Evolutionary conservation across 2,797 vertebrate species (phyloP), one percentile per base, ranked within the genome.

Genomic region (Pachyuromys duprasi): DNA sequence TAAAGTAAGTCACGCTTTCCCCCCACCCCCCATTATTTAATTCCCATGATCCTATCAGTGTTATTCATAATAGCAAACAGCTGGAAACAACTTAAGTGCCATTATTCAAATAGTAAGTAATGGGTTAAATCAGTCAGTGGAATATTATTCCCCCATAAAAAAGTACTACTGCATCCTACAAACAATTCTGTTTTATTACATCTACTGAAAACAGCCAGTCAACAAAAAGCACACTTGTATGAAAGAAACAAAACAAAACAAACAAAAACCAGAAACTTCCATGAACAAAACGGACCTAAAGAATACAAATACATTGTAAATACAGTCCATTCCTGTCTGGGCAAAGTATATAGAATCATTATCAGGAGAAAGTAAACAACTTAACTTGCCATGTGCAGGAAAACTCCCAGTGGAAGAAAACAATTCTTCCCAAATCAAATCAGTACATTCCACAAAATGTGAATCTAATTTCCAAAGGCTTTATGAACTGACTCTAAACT

Each of bases 291-390:
- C 20, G n/a, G 28, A 94, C 7, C 31, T 86, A 49, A 81, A 78
- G 75, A 88, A 93, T 28, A 81, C 60, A 96, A 86, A 39, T 62
- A 86, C 89, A 49, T 80, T 95, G 20, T 36, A 69, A 91, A 93
- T n/a, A 79, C 0, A 28, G 0, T 4, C 39, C 24, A 5, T 33
- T 80, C n/a, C 80, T n/a, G 42, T 8, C 89, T 4, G 28, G 45
- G 89, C 24, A 92, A 94, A 93, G 75, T 65, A 36, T 60, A 33
- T 4, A 5, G 26, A 90, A 13, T 81, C 6, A n/a, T n/a, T 75
- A 87, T 83, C 12, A 15, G 63, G 17, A 65, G 17, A 89, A 84
- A 65, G 18, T 78, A 65, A n/a, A 72, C 12, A 49, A 84, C 22
- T 49, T 67, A 39, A 63, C 72, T 36, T 2, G 36, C 15, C 36